Conservation (phyloP, 2,113 vertebrate species). For the Hippocampus barbouri region DNA sequence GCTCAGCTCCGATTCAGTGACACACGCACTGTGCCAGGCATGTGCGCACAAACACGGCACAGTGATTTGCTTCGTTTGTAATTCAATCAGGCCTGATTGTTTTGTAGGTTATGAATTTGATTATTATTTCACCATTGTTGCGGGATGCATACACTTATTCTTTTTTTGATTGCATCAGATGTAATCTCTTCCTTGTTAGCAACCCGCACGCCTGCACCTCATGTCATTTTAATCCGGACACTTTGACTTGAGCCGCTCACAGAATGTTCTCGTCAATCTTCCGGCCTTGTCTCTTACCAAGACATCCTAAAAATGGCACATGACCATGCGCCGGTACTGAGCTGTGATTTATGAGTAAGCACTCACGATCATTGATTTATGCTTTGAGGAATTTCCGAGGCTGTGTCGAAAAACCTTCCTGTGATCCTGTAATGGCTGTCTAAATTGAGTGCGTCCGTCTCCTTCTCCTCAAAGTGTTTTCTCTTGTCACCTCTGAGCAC, state of each 20-base stretch:
- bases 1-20: background rate
- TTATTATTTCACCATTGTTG: slow-evolving; percentile 11
- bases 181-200: slow-evolving; percentile 21
- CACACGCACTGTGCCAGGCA: background rate
- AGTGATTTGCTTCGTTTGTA: background rate
- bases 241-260: background rate
- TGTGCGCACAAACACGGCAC: background rate
- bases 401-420: background rate
- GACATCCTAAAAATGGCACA: slow-evolving; percentile 9
- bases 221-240: slow-evolving; percentile 5
- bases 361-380: slow-evolving; percentile 12
- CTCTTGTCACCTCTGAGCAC: slow-evolving; percentile 8
- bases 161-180: slow-evolving; percentile 35
- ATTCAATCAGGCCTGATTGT: background rate
- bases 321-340: background rate
- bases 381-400: slow-evolving; percentile 19
- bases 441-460: slow-evolving; percentile 19
- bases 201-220: slow-evolving; percentile 1
- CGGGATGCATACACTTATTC: slow-evolving; percentile 20
- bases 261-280: background rate
- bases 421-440: slow-evolving; percentile 6
- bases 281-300: slow-evolving; percentile 3
- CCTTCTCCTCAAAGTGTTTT: slow-evolving; percentile 21
- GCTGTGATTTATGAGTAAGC: slow-evolving; percentile 28
- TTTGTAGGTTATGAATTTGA: slow-evolving; percentile 11